Conservation (phyloP, 2,888 invertebrate genomes). For the Shargacucullia verbasci region DNA sequence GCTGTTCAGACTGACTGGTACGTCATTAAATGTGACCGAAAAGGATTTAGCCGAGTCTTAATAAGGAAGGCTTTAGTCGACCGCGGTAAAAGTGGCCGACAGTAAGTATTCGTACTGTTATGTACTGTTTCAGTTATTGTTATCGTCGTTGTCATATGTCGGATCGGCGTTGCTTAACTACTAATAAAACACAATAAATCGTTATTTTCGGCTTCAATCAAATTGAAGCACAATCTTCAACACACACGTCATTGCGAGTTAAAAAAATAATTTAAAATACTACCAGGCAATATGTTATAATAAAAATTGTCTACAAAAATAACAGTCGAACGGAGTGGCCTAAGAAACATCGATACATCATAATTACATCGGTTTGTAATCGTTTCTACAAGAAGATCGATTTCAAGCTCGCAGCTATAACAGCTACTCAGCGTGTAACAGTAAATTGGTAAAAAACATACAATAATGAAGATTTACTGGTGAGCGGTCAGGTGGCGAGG, state of each 20-base stretch:
- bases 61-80: constrained; percentile 78
- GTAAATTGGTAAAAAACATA: constrained; percentile 77
- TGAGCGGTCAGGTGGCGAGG: constrained; percentile 74
- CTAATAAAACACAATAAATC: not conserved
- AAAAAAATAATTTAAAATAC: constrained; percentile 20
- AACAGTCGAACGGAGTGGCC: constrained; percentile 43
- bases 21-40: constrained; percentile 86
- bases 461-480: constrained; percentile 83
- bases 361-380: constrained; percentile 62
- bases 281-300: constrained; percentile 45
- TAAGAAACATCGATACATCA: constrained; percentile 58
- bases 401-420: constrained; percentile 56
- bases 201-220: not conserved
- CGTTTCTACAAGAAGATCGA: constrained; percentile 60
- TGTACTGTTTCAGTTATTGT: constrained; percentile 52
- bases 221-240: not conserved
- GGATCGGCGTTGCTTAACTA: not conserved
- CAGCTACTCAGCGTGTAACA: constrained; percentile 70
- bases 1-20: constrained; percentile 70
- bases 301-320: constrained; percentile 46
- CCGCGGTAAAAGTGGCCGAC: constrained; percentile 71
- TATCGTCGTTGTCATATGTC: constrained; percentile 15
- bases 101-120: constrained; percentile 48
- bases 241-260: constrained; percentile 9
- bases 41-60: constrained; percentile 81